These are phyloP conservation scores for Oreochromis tanganicae DNA, from an alignment of 2,113 vertebrate genomes.

Conservation along the genomic window DNA sequence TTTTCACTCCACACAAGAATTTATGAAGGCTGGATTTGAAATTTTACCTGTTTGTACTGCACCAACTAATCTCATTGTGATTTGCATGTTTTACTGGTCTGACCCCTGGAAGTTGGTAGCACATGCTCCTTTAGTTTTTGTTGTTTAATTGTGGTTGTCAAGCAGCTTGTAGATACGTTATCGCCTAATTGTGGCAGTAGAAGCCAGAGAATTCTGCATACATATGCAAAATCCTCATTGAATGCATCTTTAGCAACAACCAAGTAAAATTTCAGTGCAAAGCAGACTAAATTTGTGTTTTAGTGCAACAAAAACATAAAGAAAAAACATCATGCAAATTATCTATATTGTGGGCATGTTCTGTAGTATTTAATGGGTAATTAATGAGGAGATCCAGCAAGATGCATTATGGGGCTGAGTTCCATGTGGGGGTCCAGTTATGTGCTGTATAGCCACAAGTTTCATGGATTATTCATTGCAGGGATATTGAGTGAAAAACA, in stretches of 20 bases:
- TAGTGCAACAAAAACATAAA: not conserved
- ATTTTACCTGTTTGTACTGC: not conserved
- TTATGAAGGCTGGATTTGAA: not conserved
- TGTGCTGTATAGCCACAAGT: constrained; percentile 14
- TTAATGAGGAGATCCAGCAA: constrained; percentile 21
- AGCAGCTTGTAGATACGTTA: not conserved
- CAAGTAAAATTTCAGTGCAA: not conserved
- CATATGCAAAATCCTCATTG: not conserved
- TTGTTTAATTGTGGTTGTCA: not conserved
- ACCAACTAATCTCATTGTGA: not conserved
- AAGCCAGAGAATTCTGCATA: not conserved
- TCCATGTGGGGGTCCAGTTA: constrained; percentile 1
- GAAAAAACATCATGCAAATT: not conserved
- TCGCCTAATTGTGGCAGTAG: not conserved
- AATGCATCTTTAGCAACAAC: not conserved
- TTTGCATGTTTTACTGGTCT: not conserved
- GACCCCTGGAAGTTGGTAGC: fast-evolving
- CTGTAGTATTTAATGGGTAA: constrained; percentile 37
- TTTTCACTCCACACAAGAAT: not conserved
- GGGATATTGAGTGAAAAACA: not conserved
- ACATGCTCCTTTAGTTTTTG: not conserved
- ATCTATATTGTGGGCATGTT: not conserved
- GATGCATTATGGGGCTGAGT: not conserved
- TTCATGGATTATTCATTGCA: constrained; percentile 36
- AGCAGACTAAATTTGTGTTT: not conserved